Conservation (phyloP, 2,113 vertebrate genomes). For the Tetrax tetrax region DNA sequence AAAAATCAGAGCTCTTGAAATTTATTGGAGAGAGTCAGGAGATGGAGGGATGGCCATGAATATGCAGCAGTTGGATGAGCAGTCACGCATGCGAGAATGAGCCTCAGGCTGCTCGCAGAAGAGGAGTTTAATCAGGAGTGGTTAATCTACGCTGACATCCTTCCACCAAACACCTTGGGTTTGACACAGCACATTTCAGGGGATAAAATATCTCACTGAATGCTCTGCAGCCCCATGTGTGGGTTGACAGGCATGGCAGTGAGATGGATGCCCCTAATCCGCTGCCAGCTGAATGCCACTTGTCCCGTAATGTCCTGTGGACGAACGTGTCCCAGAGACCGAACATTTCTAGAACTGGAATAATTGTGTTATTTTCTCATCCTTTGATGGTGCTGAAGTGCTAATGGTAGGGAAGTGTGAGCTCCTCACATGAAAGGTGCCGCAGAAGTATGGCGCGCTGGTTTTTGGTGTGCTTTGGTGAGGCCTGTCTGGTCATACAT, state of each 20-base stretch:
- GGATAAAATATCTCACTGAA: neutral
- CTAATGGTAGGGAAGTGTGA: neutral
- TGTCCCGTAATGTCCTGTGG: neutral
- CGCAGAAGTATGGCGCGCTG: fast-evolving
- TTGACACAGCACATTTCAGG: neutral
- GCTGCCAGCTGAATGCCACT: neutral
- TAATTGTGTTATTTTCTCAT: neutral
- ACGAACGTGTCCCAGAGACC: neutral
- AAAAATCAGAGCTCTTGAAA: neutral
- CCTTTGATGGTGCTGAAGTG: neutral
- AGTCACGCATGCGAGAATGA: fast-evolving
- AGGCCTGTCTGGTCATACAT: neutral
- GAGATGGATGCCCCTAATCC: neutral
- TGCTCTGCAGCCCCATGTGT: neutral
- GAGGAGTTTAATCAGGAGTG: neutral
- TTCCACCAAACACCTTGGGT: constrained; percentile 13
- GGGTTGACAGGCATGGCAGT: neutral
- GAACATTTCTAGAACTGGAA: neutral
- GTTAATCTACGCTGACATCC: neutral
- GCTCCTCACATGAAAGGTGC: neutral
- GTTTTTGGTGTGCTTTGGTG: neutral
- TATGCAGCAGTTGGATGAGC: neutral
- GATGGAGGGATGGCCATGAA: neutral
- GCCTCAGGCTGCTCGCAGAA: neutral
- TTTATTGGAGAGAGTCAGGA: neutral